A percentile compares a stretch with the other conserved stretches of the same genome.
Evolutionary conservation across 2,888 invertebrate species (phyloP).

Genomic region (Lacanobia oleracea): DNA sequence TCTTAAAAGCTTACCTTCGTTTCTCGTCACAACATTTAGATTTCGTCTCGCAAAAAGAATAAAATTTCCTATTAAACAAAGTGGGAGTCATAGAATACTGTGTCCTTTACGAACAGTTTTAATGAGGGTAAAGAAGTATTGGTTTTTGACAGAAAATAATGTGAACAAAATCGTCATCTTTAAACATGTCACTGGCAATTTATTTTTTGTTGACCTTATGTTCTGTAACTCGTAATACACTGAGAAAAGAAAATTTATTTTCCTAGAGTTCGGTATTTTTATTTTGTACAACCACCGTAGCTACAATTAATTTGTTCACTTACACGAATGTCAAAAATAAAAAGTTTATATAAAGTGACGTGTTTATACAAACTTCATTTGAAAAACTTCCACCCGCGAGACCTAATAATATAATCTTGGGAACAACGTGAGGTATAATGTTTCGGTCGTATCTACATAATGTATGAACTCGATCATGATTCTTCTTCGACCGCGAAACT

Average conservation of each 20-base stretch:
- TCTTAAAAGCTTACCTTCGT: conserved; percentile 59
- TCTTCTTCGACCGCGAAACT: conserved; percentile 56
- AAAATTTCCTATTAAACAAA: conserved; percentile 51
- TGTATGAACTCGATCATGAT: conserved; percentile 63
- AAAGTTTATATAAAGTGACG: conserved; percentile 1
- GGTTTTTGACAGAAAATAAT: conserved; percentile 26
- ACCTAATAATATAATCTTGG: conserved; percentile 41
- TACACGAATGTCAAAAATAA: no score
- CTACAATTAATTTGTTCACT: no score
- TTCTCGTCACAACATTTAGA: conserved; percentile 43
- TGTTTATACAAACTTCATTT: conserved; percentile 27
- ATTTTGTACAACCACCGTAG: background rate
- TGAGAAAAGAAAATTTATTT: background rate
- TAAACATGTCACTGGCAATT: conserved; percentile 1
- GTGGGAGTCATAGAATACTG: conserved; percentile 31
- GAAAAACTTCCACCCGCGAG: conserved; percentile 30
- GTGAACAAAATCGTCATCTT: conserved; percentile 4
- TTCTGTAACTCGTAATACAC: background rate
- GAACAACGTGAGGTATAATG: conserved; percentile 38
- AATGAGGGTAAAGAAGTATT: conserved; percentile 31
- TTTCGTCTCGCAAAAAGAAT: conserved; percentile 42
- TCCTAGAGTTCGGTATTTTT: no score
- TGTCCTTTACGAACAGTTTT: conserved; percentile 36
- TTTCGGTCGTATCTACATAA: conserved; percentile 49
- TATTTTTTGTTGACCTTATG: background rate